Conservation (phyloP, 2,888 invertebrate genomes). For the Cataglyphis altisquamis region DNA sequence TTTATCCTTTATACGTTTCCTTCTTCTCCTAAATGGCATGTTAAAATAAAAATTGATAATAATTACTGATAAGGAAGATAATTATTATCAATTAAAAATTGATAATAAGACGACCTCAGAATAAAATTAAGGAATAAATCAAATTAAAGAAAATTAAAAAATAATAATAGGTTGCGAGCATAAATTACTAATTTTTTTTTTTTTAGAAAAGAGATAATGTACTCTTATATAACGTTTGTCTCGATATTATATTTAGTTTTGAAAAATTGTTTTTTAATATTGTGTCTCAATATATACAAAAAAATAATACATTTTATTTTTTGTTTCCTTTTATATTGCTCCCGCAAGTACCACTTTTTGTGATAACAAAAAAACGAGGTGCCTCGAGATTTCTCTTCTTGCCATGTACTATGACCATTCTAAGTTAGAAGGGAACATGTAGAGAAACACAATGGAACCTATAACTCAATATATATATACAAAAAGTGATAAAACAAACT, state of each 20-base stretch:
- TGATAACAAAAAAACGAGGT: not conserved
- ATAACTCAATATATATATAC: not conserved
- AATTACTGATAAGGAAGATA: not conserved
- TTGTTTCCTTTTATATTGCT: not conserved
- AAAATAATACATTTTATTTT: not conserved
- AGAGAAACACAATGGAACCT: conserved; percentile 1
- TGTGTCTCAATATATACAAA: not conserved
- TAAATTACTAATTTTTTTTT: not conserved
- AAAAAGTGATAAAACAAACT: conserved; percentile 27
- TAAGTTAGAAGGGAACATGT: conserved; percentile 7
- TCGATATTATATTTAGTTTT: not conserved
- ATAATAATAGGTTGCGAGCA: not conserved
- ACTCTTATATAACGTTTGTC: not conserved
- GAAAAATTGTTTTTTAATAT: not conserved
- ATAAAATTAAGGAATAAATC: not conserved
- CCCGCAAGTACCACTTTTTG: not conserved
- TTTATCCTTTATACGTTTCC: not conserved
- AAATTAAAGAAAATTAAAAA: not conserved
- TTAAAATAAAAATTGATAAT: not conserved
- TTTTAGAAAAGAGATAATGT: not conserved
- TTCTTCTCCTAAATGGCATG: not conserved
- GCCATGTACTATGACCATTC: conserved; percentile 11
- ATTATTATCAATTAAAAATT: not conserved
- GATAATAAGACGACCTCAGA: not conserved
- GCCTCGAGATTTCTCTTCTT: conserved; percentile 4